phyloP scores from a whole-genome alignment of 2,888 invertebrate genomes.

The Lottia gigantea region DNA sequence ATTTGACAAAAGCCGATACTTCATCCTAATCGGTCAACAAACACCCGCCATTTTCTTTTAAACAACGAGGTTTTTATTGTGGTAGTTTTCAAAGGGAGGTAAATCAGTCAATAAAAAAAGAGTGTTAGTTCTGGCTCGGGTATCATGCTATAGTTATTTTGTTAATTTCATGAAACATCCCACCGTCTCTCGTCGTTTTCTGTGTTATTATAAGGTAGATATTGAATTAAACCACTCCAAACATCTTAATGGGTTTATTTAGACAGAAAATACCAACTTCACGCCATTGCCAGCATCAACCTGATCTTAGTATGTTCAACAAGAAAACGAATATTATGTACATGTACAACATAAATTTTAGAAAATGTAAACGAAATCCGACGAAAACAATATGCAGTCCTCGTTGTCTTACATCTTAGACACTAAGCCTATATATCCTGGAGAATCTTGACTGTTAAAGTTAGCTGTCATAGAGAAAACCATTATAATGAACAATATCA shows the following conservation, averaged over 20 bases:
- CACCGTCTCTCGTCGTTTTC: conserved; percentile 3
- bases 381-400: neutral
- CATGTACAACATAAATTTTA: no score
- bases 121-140: neutral
- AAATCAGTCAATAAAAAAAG: neutral
- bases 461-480: no score
- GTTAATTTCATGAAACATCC: neutral
- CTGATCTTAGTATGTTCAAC: no score
- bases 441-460: no score
- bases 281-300: neutral
- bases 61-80: neutral
- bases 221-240: conserved; percentile 3
- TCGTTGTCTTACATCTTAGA: no score
- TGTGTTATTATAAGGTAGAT: neutral
- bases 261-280: neutral
- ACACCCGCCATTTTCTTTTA: neutral
- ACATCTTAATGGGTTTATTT: conserved; percentile 3
- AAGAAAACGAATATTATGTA: no score
- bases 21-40: neutral
- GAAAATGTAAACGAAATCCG: neutral
- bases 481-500: no score
- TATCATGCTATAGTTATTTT: neutral
- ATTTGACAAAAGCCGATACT: neutral
- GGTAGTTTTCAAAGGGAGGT: neutral
- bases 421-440: no score